Percentiles rank a stretch among this genome's conserved stretches.
Evolutionary conservation across 2,797 vertebrate species (phyloP).

Genomic region (Furcifer pardalis): DNA sequence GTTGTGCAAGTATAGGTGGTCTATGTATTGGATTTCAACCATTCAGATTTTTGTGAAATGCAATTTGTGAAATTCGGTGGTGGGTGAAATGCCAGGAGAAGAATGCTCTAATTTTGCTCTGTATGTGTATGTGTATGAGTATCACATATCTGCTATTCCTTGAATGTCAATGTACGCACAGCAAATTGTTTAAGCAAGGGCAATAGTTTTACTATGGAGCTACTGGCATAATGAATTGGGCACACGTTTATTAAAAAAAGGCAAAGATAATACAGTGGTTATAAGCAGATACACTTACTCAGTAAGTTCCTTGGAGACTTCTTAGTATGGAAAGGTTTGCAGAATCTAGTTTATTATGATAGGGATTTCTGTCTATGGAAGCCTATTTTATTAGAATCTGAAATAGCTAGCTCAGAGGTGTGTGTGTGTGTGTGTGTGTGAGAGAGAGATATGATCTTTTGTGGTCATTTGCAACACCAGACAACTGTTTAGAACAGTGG

Average conservation of each 20-base stretch:
- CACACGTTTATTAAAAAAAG: not conserved
- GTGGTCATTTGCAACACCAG: too few species aligned
- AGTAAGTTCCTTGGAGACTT: not conserved
- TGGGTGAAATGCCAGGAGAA: not conserved
- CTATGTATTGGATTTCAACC: fast-evolving
- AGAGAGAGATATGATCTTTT: too few species aligned
- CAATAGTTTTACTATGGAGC: not conserved
- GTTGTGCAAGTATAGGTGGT: not conserved
- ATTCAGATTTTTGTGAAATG: conserved; percentile 4
- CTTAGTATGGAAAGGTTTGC: too few species aligned
- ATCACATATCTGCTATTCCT: fast-evolving
- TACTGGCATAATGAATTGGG: not conserved
- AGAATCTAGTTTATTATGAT: not conserved
- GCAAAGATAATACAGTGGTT: not conserved
- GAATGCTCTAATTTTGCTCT: not conserved
- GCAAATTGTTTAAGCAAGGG: not conserved
- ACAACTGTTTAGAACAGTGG: too few species aligned
- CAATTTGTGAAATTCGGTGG: not conserved
- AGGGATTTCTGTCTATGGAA: not conserved
- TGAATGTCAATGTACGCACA: not conserved
- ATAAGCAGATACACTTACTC: not conserved
- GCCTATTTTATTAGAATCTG: not conserved
- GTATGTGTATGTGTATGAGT: not conserved
- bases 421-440: not conserved
- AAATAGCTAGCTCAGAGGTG: not conserved